Conservation (phyloP, 2,113 vertebrate species). For the Rhea americana region DNA sequence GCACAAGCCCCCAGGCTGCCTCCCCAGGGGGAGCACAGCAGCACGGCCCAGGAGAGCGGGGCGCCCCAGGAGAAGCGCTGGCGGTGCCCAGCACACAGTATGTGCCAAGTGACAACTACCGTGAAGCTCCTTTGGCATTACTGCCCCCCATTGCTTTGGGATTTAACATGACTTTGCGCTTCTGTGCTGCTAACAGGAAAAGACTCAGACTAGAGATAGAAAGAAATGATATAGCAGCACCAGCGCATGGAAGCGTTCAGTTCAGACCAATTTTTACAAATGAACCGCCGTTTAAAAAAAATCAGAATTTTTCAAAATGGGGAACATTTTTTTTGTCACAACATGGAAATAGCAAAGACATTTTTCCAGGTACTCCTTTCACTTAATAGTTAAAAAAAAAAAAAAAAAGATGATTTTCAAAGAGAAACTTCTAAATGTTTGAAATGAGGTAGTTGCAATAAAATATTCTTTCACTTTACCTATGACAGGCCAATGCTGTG, state of each 20-base stretch:
- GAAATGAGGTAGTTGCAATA: background rate
- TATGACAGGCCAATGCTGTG: background rate
- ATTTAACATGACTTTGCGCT: background rate
- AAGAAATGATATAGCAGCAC: background rate
- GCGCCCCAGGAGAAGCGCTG: background rate
- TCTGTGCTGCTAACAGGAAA: background rate
- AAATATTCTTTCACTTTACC: background rate
- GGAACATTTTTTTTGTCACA: background rate
- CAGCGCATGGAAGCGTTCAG: background rate
- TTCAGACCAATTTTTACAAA: background rate
- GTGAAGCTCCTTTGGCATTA: background rate
- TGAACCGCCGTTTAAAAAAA: background rate
- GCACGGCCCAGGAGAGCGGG: fast-evolving
- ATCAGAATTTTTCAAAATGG: background rate
- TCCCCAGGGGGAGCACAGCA: background rate
- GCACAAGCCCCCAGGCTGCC: too few relatives aligned
- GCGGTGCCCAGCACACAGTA: background rate
- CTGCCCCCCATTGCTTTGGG: background rate
- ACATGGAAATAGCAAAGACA: background rate
- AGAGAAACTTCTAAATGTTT: background rate
- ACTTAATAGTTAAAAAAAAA: background rate
- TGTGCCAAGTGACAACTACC: background rate
- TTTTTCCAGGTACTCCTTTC: background rate
- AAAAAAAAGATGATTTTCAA: background rate
- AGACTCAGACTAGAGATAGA: background rate